Evolutionary conservation across 37 sponge, comb jelly and placozoan genomes (phyloP).

Genomic region (Spongia lamella): DNA sequence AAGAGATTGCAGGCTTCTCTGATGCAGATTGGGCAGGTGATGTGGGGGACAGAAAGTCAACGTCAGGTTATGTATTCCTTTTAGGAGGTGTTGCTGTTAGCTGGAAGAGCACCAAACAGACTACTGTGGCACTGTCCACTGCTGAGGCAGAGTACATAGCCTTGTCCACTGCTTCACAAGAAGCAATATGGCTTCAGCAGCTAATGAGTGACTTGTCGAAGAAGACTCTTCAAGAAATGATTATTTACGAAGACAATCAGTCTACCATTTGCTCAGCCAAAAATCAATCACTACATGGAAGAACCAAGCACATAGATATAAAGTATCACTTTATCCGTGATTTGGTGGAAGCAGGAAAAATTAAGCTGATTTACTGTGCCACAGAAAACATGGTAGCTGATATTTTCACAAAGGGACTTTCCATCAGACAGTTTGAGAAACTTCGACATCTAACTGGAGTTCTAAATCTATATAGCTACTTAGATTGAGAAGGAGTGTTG

Average conservation of each 20-base stretch:
- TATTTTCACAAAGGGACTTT: neutral
- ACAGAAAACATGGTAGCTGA: neutral
- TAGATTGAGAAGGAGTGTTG: conserved; percentile 3
- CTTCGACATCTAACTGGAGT: neutral
- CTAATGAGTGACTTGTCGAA: neutral
- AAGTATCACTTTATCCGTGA: conserved; percentile 11
- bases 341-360: neutral
- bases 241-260: neutral
- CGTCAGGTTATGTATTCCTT: too few relatives aligned
- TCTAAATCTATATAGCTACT: neutral
- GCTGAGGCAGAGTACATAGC: too few relatives aligned
- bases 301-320: conserved; percentile 28
- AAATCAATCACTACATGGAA: neutral
- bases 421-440: neutral
- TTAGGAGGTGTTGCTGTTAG: too few relatives aligned
- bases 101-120: too few relatives aligned
- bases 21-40: too few relatives aligned
- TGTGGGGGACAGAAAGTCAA: too few relatives aligned
- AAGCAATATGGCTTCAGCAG: conserved; percentile 27
- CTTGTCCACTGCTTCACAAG: too few relatives aligned
- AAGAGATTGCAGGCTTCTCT: too few relatives aligned
- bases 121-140: too few relatives aligned
- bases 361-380: neutral
- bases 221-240: neutral
- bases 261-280: neutral